phyloP scores from a whole-genome alignment of 2,888 invertebrate species.

The Heliconius aoede region DNA sequence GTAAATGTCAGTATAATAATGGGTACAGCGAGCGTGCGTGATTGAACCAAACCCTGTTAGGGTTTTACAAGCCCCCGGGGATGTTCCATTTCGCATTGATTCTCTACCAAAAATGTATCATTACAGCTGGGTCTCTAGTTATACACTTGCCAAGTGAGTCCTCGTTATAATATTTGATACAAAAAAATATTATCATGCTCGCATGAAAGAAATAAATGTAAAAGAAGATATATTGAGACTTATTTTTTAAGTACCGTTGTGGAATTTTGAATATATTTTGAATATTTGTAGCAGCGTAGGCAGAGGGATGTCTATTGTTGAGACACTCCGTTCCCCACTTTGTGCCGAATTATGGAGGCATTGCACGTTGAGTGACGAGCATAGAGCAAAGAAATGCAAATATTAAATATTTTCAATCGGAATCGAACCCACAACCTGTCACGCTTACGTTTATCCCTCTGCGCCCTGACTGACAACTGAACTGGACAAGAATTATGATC shows the following conservation, averaged over 20 bases:
- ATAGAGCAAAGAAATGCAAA: too few relatives aligned
- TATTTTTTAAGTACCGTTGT: background rate
- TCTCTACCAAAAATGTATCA: constrained; percentile 44
- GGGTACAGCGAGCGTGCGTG: constrained; percentile 44
- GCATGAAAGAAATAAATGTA: background rate
- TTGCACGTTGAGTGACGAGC: too few relatives aligned
- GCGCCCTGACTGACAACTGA: too few relatives aligned
- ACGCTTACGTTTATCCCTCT: too few relatives aligned
- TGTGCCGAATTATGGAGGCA: background rate
- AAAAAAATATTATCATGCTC: constrained; percentile 10
- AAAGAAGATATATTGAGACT: background rate
- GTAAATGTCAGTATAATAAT: constrained; percentile 43
- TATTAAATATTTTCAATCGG: too few relatives aligned
- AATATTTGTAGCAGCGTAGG: too few relatives aligned
- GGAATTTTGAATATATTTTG: background rate
- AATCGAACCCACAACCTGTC: too few relatives aligned
- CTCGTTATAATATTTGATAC: constrained; percentile 12
- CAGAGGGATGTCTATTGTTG: background rate
- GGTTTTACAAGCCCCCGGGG: constrained; percentile 43
- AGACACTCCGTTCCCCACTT: too few relatives aligned
- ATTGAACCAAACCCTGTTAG: constrained; percentile 46
- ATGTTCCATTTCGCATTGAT: constrained; percentile 45
- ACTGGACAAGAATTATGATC: background rate
- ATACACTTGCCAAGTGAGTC: constrained; percentile 8
- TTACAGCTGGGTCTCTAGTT: constrained; percentile 31